These are phyloP conservation scores for Horisme vitalbata DNA, from an alignment of 2,888 invertebrate species.

Conservation along the genomic window DNA sequence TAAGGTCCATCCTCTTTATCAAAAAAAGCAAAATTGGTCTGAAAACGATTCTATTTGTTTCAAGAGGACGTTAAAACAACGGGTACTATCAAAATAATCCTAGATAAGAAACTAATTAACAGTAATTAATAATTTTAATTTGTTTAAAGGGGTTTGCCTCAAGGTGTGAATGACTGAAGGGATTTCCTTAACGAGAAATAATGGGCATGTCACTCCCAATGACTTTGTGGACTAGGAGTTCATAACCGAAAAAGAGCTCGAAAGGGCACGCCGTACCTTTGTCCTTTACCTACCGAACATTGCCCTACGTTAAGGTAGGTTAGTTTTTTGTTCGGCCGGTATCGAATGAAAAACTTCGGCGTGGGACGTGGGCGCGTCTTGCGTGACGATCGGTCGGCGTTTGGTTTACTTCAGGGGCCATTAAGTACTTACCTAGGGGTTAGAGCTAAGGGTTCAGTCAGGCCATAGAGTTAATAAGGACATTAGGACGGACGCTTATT, in stretches of 20 bases:
- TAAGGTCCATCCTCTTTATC: neutral
- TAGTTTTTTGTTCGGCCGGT: slow-evolving; percentile 8
- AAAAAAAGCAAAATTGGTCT: neutral
- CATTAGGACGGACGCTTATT: no score
- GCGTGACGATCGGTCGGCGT: no score
- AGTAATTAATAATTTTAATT: slow-evolving; percentile 60
- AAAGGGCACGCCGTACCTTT: slow-evolving; percentile 43
- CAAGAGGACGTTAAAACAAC: slow-evolving; percentile 20
- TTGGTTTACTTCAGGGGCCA: no score
- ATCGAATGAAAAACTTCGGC: neutral
- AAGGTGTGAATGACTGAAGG: slow-evolving; percentile 75
- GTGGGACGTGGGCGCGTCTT: no score
- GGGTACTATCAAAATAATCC: slow-evolving; percentile 12
- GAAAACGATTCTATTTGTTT: slow-evolving; percentile 4
- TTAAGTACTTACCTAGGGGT: no score
- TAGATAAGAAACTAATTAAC: slow-evolving; percentile 42
- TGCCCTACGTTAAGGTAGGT: slow-evolving; percentile 32
- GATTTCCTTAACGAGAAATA: slow-evolving; percentile 73
- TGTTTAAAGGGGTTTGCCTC: slow-evolving; percentile 33
- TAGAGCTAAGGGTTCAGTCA: no score
- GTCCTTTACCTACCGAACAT: slow-evolving; percentile 26
- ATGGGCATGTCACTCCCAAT: slow-evolving; percentile 84
- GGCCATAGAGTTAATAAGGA: no score
- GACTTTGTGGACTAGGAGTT: slow-evolving; percentile 78
- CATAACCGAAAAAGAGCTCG: slow-evolving; percentile 49